Evolutionary conservation across 1,140 invertebrate species (phyloP).

Genomic region (Drosophila parabipectinata): DNA sequence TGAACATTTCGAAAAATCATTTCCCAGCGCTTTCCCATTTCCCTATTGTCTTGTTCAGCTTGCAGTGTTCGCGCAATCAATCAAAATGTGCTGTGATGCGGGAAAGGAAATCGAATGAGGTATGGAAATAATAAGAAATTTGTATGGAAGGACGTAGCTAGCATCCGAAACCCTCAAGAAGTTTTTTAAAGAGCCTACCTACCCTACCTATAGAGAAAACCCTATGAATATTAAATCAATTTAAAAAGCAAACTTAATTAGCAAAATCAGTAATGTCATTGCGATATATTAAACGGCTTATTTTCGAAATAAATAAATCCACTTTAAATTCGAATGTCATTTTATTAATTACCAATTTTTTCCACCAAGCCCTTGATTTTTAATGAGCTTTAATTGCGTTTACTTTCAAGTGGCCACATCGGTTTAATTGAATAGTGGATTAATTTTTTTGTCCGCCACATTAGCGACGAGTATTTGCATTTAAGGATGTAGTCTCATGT

Average conservation of each 20-base stretch:
- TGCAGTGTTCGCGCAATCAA: conserved; percentile 69
- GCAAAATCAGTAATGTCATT: background rate
- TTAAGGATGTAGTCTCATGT: no score
- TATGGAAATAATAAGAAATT: background rate
- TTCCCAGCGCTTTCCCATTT: conserved; percentile 29
- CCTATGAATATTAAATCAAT: no score
- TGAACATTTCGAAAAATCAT: conserved; percentile 51
- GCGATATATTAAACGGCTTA: background rate
- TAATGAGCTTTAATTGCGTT: background rate
- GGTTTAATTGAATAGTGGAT: background rate
- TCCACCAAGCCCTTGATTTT: background rate
- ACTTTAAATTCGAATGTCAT: background rate
- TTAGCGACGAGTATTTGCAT: background rate
- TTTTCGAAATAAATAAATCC: background rate
- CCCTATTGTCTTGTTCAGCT: conserved; percentile 57
- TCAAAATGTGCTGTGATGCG: conserved; percentile 59
- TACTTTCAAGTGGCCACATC: background rate
- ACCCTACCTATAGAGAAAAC: background rate
- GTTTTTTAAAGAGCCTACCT: background rate
- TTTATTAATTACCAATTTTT: conserved; percentile 3
- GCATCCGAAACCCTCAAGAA: background rate
- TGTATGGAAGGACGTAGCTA: background rate
- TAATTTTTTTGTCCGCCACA: background rate
- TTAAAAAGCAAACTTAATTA: background rate
- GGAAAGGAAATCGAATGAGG: conserved; percentile 18